A percentile compares a stretch with the other conserved stretches of the same genome.
Conservation (phyloP, 1,140 invertebrate species). For the Achatina immaculata region DNA sequence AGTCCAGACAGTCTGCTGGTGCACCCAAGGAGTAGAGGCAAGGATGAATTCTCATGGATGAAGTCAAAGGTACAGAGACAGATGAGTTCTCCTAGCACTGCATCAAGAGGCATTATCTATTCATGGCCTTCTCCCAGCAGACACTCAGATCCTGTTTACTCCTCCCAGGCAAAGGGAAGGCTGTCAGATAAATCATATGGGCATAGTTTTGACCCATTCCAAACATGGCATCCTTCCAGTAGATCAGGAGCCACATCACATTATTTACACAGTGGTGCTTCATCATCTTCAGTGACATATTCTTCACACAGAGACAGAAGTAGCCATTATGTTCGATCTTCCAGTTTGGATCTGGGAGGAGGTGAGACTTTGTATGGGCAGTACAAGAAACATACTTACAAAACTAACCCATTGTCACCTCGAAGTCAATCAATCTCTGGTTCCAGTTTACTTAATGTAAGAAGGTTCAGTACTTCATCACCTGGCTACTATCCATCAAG, state of each 20-base stretch:
- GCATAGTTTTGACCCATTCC: conserved; percentile 17
- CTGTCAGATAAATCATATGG: background rate
- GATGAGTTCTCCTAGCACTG: background rate
- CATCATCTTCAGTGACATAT: background rate
- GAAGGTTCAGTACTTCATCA: background rate
- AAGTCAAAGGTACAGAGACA: background rate
- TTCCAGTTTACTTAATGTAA: background rate
- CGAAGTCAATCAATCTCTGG: background rate
- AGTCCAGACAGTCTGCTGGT: background rate
- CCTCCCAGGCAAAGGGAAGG: background rate
- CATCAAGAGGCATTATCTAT: background rate
- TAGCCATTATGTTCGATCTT: background rate
- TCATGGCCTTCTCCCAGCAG: conserved; percentile 1
- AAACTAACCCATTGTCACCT: background rate
- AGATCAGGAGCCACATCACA: background rate
- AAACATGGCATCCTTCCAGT: conserved; percentile 18
- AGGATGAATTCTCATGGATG: background rate
- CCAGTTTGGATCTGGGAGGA: background rate
- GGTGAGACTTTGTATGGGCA: background rate
- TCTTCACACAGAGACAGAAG: background rate
- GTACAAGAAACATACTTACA: background rate
- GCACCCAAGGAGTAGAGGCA: background rate
- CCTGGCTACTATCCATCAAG: background rate
- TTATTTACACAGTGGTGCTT: background rate
- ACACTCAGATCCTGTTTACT: background rate